These are phyloP conservation scores for Micropterix aruncella DNA, from an alignment of 2,888 invertebrate species.

Conservation along the genomic window DNA sequence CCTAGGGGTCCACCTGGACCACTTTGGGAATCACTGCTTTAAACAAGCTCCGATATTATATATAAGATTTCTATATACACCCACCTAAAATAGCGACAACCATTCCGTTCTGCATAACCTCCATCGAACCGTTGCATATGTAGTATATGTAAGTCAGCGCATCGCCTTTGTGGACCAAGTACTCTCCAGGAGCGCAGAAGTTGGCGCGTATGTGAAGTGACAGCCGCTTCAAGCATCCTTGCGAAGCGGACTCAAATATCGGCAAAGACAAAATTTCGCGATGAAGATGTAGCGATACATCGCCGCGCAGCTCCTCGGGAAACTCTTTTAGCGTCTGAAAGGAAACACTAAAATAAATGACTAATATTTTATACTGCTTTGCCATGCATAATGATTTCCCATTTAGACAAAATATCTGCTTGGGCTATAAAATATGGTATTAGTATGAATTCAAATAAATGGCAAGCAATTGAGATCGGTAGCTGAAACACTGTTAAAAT, in stretches of 20 bases:
- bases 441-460: no score
- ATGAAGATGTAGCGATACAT: slow-evolving; percentile 91
- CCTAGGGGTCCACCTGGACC: no score
- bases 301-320: slow-evolving; percentile 89
- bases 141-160: slow-evolving; percentile 89
- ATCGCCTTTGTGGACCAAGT: slow-evolving; percentile 87
- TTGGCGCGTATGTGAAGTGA: slow-evolving; percentile 87
- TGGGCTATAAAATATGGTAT: no score
- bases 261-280: slow-evolving; percentile 87
- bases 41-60: no score
- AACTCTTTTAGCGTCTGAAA: slow-evolving; percentile 89
- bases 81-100: slow-evolving; percentile 93
- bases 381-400: no score
- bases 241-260: slow-evolving; percentile 88
- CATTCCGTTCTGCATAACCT: slow-evolving; percentile 91
- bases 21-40: no score
- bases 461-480: no score
- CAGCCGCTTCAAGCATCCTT: slow-evolving; percentile 85
- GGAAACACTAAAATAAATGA: no score
- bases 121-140: slow-evolving; percentile 94
- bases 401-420: no score
- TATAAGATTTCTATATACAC: no score
- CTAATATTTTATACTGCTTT: no score
- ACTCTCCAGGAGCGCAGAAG: slow-evolving; percentile 94
- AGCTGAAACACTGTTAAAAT: no score